phyloP scores from a whole-genome alignment of 1,140 invertebrate species.

The Helicoverpa armigera region DNA sequence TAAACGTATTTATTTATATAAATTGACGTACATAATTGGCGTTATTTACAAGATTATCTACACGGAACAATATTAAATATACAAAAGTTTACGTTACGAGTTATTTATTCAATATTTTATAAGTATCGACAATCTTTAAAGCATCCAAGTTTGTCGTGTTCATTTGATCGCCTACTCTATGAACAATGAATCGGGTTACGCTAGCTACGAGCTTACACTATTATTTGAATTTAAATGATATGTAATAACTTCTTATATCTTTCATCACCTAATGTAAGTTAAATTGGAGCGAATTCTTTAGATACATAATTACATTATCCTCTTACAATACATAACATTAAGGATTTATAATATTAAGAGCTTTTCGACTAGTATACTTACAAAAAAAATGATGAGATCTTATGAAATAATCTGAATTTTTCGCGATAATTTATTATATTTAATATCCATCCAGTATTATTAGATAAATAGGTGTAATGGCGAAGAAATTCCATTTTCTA shows the following conservation, averaged over 20 bases:
- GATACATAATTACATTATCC: conserved; percentile 70
- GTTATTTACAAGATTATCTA: conserved; percentile 40
- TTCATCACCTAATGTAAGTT: conserved; percentile 67
- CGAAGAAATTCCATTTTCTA: conserved; percentile 71
- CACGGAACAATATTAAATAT: conserved; percentile 10
- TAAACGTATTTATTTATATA: conserved; percentile 47
- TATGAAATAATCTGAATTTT: conserved; percentile 83
- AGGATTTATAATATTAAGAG: conserved; percentile 83
- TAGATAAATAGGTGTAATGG: conserved; percentile 82
- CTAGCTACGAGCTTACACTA: conserved; percentile 71
- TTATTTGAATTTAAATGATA: conserved; percentile 67
- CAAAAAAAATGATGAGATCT: conserved; percentile 79
- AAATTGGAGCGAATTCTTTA: conserved; percentile 65
- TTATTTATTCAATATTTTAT: conserved; percentile 8
- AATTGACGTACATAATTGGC: conserved; percentile 35
- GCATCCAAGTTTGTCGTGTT: not conserved
- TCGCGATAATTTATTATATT: conserved; percentile 81
- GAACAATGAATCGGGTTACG: conserved; percentile 46
- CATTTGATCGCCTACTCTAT: conserved; percentile 11
- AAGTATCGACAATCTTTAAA: conserved; percentile 1
- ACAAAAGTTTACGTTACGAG: not conserved
- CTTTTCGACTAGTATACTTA: conserved; percentile 84
- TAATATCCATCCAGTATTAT: conserved; percentile 86
- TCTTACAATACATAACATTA: conserved; percentile 77
- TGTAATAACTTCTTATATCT: conserved; percentile 60